Base-by-base conservation (phyloP, 2,888 invertebrate genomes). In the Aquatica leii region DNA sequence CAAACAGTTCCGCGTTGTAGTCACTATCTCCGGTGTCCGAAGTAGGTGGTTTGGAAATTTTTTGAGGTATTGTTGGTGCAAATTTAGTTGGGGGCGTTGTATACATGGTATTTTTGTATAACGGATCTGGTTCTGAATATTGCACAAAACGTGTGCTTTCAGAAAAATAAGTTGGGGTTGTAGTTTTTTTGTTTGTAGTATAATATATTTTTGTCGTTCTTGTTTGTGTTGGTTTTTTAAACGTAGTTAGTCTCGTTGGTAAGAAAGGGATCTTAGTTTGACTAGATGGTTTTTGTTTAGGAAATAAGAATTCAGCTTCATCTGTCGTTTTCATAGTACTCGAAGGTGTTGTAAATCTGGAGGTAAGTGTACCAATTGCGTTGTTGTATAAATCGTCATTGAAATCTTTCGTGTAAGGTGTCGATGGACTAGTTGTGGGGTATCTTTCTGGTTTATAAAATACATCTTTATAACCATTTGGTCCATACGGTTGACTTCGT, bases 111-210 rank as follows among this genome's bases (percentile, higher is more conserved):
- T 65, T 68, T 60, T 69, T 71, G 65, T 83, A 84, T 35, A 84
- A 72, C 3, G 85, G 84, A 80, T 85, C 85, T 17, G 82, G 80
- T 67, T 85, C 84, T 0, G 85, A 85, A 69, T 82, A 85, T 50
- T 79, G 78, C 46, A 81, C 75, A 24, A 12, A 43, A 1, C 14
- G 35, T 5, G 51, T 40, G 24, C 24, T 52, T 37, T 65, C 65
- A 12, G 69, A 80, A 80, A 77, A 65, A 71, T 64, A 64, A 77
- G 75, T 77, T 80, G 76, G 58, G 57, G 65, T 71, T 73, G 70
- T 75, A 68, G 37, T 74, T 72, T 62, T 56, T n/a, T 65, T 67
- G 4, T 69, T 49, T 59, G 60, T 72, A 1, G 76, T 70, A 72
- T 24, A 50, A 2, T n/a, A 31, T 15, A 50, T n/a, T 15, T 34